Conservation (phyloP, 2,888 invertebrate species). For the Sarcophaga rosellei region DNA sequence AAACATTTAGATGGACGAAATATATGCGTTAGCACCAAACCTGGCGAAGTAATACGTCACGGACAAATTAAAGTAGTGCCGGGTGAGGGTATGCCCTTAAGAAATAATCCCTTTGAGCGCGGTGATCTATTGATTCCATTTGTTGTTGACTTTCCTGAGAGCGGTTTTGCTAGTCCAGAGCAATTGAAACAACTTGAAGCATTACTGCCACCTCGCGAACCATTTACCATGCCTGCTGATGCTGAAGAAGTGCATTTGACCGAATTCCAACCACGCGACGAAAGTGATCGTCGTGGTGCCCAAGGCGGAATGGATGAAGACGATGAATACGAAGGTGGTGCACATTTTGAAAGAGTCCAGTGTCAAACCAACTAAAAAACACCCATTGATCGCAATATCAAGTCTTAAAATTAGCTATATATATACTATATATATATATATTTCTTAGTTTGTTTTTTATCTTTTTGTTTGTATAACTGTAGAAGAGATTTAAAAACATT, state of each 20-base stretch:
- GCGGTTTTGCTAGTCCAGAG: conserved; percentile 88
- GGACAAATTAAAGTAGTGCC: conserved; percentile 89
- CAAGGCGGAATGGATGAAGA: conserved; percentile 72
- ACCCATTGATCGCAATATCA: background rate
- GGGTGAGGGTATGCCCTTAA: conserved; percentile 95
- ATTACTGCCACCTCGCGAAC: conserved; percentile 88
- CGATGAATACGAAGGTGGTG: conserved; percentile 73
- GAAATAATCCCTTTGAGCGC: conserved; percentile 91
- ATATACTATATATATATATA: background rate
- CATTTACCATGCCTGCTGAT: conserved; percentile 87
- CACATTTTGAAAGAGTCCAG: conserved; percentile 76
- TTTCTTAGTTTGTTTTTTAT: background rate
- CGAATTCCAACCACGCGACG: conserved; percentile 87
- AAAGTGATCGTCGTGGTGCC: conserved; percentile 72
- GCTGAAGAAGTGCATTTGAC: conserved; percentile 93
- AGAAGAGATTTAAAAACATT: conserved; percentile 25
- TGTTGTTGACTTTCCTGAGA: conserved; percentile 91
- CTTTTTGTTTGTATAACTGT: background rate
- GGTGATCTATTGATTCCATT: conserved; percentile 94
- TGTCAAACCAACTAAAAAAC: conserved; percentile 76
- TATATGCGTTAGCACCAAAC: conserved; percentile 88
- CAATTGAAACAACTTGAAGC: conserved; percentile 87
- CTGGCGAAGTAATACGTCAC: conserved; percentile 92
- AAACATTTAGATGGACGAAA: conserved; percentile 94
- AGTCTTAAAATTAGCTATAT: background rate